Conservation (phyloP, 2,888 invertebrate genomes). For the Acanthosepion lycidas region DNA sequence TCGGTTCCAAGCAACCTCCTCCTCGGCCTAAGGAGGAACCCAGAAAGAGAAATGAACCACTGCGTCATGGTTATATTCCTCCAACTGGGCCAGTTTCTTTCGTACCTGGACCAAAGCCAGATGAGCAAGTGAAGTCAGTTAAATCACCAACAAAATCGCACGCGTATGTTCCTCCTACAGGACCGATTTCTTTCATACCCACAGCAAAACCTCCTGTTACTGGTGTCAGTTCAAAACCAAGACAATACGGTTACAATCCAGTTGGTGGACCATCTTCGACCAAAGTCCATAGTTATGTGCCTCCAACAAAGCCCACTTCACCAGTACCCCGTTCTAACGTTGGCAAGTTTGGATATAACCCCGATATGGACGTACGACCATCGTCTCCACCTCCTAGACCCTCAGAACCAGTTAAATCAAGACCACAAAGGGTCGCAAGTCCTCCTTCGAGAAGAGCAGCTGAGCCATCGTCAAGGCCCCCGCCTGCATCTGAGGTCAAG, state of each 20-base stretch:
- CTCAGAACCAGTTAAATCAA: not conserved
- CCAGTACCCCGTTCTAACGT: not conserved
- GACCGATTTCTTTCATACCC: conserved; percentile 41
- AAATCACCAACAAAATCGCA: not conserved
- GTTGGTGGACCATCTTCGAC: not conserved
- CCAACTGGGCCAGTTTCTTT: not conserved
- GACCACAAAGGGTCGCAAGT: not conserved
- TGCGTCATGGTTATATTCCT: not conserved
- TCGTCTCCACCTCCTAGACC: not conserved
- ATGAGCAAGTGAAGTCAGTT: not conserved
- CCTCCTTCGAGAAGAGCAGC: not conserved
- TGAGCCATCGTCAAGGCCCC: not conserved
- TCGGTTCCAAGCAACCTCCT: not conserved
- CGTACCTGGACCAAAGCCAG: not conserved
- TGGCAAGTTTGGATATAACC: not conserved
- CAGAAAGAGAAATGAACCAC: not conserved
- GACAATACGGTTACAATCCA: conserved; percentile 34
- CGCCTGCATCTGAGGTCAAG: not conserved
- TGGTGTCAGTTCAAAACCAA: not conserved
- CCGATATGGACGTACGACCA: not conserved
- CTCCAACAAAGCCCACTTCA: not conserved
- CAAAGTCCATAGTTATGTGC: not conserved
- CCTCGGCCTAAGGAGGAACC: not conserved
- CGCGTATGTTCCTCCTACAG: conserved; percentile 25
- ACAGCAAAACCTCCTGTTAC: conserved; percentile 46